A percentile compares a stretch with the other conserved stretches of the same genome.
Conservation (phyloP, 2,797 vertebrate genomes). For the Leucoraja ocellata region DNA sequence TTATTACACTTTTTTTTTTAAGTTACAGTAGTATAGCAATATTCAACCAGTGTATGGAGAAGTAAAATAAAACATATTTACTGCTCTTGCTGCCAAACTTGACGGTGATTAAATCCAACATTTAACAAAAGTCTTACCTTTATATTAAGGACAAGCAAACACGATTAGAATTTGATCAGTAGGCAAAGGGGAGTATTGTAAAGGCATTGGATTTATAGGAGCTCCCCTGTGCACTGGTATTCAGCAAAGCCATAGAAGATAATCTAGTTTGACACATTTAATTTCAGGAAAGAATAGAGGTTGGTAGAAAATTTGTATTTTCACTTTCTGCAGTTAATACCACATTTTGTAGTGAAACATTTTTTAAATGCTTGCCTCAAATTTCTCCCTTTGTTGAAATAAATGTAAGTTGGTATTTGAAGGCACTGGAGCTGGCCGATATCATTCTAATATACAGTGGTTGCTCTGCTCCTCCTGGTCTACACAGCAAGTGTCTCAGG, state of each 20-base stretch:
- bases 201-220: not conserved
- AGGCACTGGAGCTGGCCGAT: not conserved
- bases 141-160: not conserved
- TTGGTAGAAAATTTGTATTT: not conserved
- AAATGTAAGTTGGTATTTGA: too few relatives aligned
- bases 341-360: not conserved
- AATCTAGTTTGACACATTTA: not conserved
- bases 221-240: not conserved
- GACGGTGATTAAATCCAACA: slow-evolving; percentile 75
- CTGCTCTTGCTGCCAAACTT: slow-evolving; percentile 76
- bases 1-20: slow-evolving; percentile 66
- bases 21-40: slow-evolving; percentile 96
- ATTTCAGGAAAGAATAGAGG: not conserved
- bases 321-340: not conserved
- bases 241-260: not conserved
- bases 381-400: not conserved
- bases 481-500: not conserved
- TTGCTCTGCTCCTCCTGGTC: not conserved
- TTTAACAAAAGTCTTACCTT: not conserved
- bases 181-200: not conserved
- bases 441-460: not conserved
- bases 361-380: not conserved
- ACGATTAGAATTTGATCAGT: not conserved
- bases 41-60: slow-evolving; percentile 97
- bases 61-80: slow-evolving; percentile 75